Percentiles rank a stretch among this genome's conserved stretches.
phyloP scores from a whole-genome alignment of 1,140 invertebrate species.

The Daktulosphaira vitifoliae region DNA sequence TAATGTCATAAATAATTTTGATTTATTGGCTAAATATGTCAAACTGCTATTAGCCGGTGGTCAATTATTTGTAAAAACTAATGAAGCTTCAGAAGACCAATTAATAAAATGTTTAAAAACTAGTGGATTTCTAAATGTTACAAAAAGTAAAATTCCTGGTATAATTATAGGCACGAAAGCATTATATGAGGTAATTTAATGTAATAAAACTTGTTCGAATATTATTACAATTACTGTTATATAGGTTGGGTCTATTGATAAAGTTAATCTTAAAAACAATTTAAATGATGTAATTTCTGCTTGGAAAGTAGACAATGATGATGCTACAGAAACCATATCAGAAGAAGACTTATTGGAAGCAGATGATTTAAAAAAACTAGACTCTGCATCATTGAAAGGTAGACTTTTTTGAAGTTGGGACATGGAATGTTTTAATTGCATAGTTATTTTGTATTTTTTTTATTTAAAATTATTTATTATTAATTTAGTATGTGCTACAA shows the following conservation, averaged over 20 bases:
- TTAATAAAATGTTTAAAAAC: background rate
- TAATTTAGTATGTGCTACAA: slow-evolving; percentile 79
- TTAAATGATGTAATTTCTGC: slow-evolving; percentile 52
- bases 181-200: background rate
- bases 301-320: slow-evolving; percentile 59
- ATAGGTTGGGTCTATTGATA: slow-evolving; percentile 54
- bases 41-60: background rate
- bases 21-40: background rate
- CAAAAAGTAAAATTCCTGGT: background rate
- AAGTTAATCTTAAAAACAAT: slow-evolving; percentile 47
- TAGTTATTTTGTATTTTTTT: background rate
- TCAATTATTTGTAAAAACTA: background rate
- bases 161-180: background rate
- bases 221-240: slow-evolving; percentile 29
- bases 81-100: background rate
- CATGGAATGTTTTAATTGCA: background rate
- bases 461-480: slow-evolving; percentile 27
- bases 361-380: slow-evolving; percentile 77
- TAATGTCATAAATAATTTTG: background rate
- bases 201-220: background rate
- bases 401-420: slow-evolving; percentile 31
- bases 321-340: slow-evolving; percentile 76
- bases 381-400: slow-evolving; percentile 70
- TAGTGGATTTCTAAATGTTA: background rate
- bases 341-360: slow-evolving; percentile 81